Conservation (phyloP, 2,888 invertebrate genomes). For the Cephus nigrinus region DNA sequence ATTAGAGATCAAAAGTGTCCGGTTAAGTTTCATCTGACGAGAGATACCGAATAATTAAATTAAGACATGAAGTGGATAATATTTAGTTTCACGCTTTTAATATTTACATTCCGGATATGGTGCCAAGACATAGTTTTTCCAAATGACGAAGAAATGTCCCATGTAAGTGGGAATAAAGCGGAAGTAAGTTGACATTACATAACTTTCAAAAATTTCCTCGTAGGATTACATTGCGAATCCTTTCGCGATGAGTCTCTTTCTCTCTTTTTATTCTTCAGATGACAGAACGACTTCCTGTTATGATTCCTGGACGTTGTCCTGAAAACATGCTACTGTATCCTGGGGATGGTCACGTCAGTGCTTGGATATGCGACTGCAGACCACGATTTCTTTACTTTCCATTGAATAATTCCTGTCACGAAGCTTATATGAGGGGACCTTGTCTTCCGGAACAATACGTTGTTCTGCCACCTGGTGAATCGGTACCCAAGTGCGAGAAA, state of each 20-base stretch:
- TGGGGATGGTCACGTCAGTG: constrained; percentile 71
- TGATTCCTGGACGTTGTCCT: constrained; percentile 72
- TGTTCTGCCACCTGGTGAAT: constrained; percentile 67
- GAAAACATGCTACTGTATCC: constrained; percentile 76
- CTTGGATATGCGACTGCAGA: constrained; percentile 73
- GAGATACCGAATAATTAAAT: not conserved
- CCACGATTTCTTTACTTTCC: constrained; percentile 72
- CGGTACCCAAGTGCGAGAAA: constrained; percentile 71
- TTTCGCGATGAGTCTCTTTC: not conserved
- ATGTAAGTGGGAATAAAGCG: constrained; percentile 38
- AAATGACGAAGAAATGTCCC: constrained; percentile 35
- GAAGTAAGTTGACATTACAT: constrained; percentile 27
- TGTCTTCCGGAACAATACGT: constrained; percentile 71
- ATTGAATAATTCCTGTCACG: constrained; percentile 71
- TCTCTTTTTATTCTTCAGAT: constrained; percentile 33
- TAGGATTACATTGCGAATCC: not conserved
- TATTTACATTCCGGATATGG: constrained; percentile 14
- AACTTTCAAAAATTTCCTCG: not conserved
- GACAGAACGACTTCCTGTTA: constrained; percentile 67
- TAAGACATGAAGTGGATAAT: constrained; percentile 12
- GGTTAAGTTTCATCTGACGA: not conserved
- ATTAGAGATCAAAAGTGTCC: not conserved
- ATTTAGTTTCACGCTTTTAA: constrained; percentile 11
- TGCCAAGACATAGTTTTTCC: constrained; percentile 53
- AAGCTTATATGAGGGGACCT: constrained; percentile 75